phyloP scores from a whole-genome alignment of 2,797 vertebrate genomes.

The Eidolon dupreanum region DNA sequence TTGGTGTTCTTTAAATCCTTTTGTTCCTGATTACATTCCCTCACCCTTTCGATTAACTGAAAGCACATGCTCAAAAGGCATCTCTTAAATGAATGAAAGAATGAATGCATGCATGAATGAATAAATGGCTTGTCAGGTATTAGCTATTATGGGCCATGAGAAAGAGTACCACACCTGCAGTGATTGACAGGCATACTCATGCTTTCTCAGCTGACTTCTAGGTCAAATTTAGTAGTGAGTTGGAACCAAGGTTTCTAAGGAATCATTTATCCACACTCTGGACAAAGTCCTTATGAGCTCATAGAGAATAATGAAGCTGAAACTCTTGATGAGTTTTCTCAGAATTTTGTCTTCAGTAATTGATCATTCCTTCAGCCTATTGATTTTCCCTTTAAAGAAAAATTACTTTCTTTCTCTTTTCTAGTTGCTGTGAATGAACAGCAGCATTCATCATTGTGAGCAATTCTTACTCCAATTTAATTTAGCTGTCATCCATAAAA shows the following conservation, averaged over 20 bases:
- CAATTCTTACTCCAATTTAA: conserved; percentile 63
- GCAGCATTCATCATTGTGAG: conserved; percentile 61
- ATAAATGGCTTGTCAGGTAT: not conserved
- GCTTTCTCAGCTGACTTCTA: not conserved
- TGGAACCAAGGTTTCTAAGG: not conserved
- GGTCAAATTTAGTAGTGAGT: not conserved
- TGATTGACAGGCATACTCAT: not conserved
- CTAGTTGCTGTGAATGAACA: conserved; percentile 53
- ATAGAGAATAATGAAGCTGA: conserved; percentile 50
- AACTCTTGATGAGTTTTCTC: not conserved
- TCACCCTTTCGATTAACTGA: not conserved
- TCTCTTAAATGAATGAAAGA: not conserved
- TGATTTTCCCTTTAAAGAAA: conserved; percentile 52
- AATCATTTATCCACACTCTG: not conserved
- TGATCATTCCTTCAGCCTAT: conserved; percentile 48
- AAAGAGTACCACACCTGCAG: not conserved
- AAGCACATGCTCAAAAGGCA: not conserved
- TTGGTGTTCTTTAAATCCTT: not conserved
- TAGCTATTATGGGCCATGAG: not conserved
- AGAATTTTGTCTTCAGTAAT: conserved; percentile 36
- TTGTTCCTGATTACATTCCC: not conserved
- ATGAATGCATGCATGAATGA: not conserved
- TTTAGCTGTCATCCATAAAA: conserved; percentile 56
- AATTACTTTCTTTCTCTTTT: conserved; percentile 58
- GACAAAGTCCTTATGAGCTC: not conserved